These are phyloP conservation scores for Eurytoma adleriae DNA, from an alignment of 2,888 invertebrate genomes.

Conservation along the genomic window DNA sequence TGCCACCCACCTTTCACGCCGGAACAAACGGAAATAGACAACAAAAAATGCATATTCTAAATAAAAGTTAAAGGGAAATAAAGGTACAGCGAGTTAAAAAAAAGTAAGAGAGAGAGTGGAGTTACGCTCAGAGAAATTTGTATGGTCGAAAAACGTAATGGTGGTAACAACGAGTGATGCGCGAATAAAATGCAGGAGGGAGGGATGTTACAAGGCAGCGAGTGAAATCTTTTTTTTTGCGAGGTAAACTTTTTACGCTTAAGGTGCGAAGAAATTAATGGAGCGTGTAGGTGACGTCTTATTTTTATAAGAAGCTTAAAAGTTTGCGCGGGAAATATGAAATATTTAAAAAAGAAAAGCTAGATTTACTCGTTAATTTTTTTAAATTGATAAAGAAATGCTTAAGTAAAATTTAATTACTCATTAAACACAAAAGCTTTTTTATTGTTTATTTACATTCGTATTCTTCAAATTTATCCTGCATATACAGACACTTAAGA, in stretches of 20 bases:
- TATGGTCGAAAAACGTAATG: conserved; percentile 5
- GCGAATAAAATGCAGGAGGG: conserved; percentile 9
- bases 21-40: neutral
- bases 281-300: neutral
- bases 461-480: too few relatives aligned
- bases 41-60: conserved; percentile 39
- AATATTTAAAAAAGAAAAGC: neutral
- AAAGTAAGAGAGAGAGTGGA: neutral
- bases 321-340: neutral
- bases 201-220: too few relatives aligned
- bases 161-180: conserved; percentile 15
- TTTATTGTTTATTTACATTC: too few relatives aligned
- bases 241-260: too few relatives aligned
- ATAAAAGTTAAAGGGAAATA: conserved; percentile 9
- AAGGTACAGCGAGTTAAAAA: neutral
- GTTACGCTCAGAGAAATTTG: conserved; percentile 5
- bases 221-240: too few relatives aligned
- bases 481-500: too few relatives aligned
- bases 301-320: too few relatives aligned
- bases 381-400: too few relatives aligned
- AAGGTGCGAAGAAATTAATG: too few relatives aligned
- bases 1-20: conserved; percentile 4
- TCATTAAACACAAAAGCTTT: too few relatives aligned
- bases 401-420: too few relatives aligned
- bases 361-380: too few relatives aligned